Conservation (phyloP, 2,797 vertebrate genomes). For the Ibycter americanus region DNA sequence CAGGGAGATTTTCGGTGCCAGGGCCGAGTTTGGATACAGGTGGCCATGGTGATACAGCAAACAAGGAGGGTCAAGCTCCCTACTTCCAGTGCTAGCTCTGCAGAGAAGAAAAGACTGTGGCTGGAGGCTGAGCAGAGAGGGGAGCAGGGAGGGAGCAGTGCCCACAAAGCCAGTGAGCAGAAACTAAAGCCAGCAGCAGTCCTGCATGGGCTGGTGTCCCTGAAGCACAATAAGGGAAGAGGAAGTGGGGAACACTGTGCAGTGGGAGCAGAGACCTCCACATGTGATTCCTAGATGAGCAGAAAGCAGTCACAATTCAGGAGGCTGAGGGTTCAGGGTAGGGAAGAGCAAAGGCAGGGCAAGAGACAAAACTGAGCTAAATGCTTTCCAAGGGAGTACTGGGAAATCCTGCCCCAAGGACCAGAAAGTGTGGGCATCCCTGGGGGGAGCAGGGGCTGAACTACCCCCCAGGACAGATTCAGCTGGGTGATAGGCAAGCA, state of each 20-base stretch:
- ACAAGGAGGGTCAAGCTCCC: background rate
- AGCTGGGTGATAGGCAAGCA: background rate
- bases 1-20: background rate
- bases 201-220: background rate
- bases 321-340: background rate
- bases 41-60: fast-evolving
- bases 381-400: background rate
- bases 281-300: background rate
- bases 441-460: background rate
- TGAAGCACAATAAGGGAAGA: background rate
- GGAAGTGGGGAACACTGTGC: fast-evolving
- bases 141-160: background rate
- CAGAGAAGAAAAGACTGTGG: background rate
- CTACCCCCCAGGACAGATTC: background rate
- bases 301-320: background rate
- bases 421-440: background rate
- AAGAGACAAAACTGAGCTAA: background rate
- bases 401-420: background rate
- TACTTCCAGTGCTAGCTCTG: background rate
- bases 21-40: background rate
- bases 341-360: background rate
- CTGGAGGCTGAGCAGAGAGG: background rate
- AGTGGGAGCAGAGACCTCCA: background rate
- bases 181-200: background rate
- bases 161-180: fast-evolving